These are phyloP conservation scores for Phalacrocorax carbo DNA, from an alignment of 2,113 vertebrate species.

Conservation along the genomic window DNA sequence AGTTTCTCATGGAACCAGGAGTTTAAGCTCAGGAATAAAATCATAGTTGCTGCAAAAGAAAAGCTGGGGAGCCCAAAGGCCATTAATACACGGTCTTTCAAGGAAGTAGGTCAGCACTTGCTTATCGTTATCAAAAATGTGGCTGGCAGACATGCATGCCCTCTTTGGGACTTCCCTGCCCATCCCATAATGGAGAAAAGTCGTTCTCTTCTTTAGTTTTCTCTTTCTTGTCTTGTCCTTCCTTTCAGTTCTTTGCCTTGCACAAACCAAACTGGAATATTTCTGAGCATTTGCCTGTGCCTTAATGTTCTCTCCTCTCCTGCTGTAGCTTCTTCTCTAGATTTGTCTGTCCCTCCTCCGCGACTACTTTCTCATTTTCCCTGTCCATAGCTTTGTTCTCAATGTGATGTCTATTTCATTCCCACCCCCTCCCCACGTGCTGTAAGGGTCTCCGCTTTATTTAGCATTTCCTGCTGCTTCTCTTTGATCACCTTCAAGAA, in stretches of 20 bases:
- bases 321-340: not conserved
- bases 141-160: not conserved
- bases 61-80: not conserved
- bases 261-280: not conserved
- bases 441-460: not conserved
- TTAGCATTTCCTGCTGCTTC: slow-evolving; percentile 14
- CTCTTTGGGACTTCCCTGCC: not conserved
- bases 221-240: not conserved
- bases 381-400: not conserved
- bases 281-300: not conserved
- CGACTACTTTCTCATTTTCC: not conserved
- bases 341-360: not conserved
- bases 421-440: not conserved
- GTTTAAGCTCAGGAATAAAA: not conserved
- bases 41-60: not conserved
- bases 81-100: not conserved
- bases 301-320: not conserved
- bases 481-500: slow-evolving; percentile 43
- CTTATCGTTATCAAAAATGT: not conserved
- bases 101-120: not conserved
- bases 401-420: not conserved
- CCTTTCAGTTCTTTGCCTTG: not conserved
- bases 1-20: not conserved
- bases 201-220: not conserved
- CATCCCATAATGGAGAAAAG: not conserved